Evolutionary conservation across 2,888 invertebrate species (phyloP).

Genomic region (Trichopria drosophilae): DNA sequence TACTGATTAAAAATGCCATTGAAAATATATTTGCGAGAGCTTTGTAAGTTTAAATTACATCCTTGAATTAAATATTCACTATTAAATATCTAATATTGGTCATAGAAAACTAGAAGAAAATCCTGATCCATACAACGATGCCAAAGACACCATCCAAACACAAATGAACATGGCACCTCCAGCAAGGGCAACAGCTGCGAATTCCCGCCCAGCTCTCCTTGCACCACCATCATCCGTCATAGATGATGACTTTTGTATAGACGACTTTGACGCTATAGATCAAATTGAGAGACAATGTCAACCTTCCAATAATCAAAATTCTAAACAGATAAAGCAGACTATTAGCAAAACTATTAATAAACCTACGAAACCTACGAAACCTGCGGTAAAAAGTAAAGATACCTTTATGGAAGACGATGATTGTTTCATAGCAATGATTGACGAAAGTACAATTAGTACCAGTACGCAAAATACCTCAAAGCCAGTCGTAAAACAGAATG

Average conservation of each 20-base stretch:
- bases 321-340: background rate
- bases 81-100: constrained; percentile 13
- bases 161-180: constrained; percentile 17
- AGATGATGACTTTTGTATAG: constrained; percentile 46
- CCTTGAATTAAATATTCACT: background rate
- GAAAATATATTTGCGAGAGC: constrained; percentile 66
- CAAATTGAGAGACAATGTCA: constrained; percentile 36
- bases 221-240: too few species aligned
- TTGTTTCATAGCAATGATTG: constrained; percentile 49
- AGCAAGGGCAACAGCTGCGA: background rate
- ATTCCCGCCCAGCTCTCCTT: too few species aligned
- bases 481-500: background rate
- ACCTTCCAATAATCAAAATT: constrained; percentile 4
- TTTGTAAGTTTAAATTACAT: constrained; percentile 53
- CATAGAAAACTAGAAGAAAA: constrained; percentile 60
- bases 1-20: constrained; percentile 63
- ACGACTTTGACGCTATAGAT: constrained; percentile 40
- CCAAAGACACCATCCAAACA: constrained; percentile 37
- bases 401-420: constrained; percentile 40
- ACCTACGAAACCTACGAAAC: constrained; percentile 6
- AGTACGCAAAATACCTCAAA: constrained; percentile 7
- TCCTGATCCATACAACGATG: constrained; percentile 56
- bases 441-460: constrained; percentile 39
- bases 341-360: background rate
- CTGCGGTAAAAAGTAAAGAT: constrained; percentile 2